phyloP scores from a whole-genome alignment of 2,113 vertebrate species.

The Entomyzon cyanotis region DNA sequence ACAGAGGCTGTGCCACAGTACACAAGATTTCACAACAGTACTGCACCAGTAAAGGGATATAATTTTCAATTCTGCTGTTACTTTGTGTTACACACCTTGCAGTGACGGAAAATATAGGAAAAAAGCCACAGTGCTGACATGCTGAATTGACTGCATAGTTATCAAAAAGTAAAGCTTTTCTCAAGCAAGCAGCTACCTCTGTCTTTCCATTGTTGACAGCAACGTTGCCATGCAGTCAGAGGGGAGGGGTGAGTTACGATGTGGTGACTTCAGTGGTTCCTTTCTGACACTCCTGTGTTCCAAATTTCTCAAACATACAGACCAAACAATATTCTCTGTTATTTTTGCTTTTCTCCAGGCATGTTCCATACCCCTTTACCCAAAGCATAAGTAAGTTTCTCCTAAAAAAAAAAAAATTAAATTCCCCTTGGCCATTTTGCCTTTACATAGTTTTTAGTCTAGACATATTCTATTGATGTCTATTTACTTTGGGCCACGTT shows the following conservation, averaged over 20 bases:
- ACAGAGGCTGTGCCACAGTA: neutral
- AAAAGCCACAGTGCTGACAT: neutral
- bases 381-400: neutral
- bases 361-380: neutral
- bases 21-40: rapidly evolving
- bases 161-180: neutral
- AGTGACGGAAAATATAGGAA: neutral
- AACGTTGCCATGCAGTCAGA: neutral
- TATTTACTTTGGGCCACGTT: neutral
- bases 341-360: neutral
- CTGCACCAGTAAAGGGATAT: neutral
- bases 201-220: neutral
- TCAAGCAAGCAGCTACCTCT: neutral
- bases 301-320: neutral
- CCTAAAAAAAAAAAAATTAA: neutral
- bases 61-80: neutral
- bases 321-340: neutral
- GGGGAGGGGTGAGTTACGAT: neutral
- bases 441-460: neutral
- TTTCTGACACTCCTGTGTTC: neutral
- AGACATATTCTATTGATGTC: neutral
- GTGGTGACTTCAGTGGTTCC: neutral
- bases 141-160: neutral
- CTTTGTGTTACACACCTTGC: neutral
- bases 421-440: neutral